Evolutionary conservation across 2,888 invertebrate species (phyloP), one percentile per base, ranked within the genome.

Genomic region (Mesochorus sp.): DNA sequence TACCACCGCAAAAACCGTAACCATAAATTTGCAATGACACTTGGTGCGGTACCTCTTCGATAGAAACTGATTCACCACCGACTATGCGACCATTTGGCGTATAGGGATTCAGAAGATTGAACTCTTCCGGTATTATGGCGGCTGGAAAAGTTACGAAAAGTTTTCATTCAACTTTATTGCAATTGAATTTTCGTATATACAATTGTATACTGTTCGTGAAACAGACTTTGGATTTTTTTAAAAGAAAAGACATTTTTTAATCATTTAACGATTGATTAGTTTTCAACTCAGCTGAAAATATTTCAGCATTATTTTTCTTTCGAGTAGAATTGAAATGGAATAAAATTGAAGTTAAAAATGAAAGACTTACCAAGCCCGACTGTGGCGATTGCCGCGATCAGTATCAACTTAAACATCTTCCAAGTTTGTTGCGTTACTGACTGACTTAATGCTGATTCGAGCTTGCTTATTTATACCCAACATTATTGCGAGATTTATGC

Each of bases 1-100:
- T 90, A 0, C 93, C 94, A 0, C 94, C 94, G 81, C 94, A 94
- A 0, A 89, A 87, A 82, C 93, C 93, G 0, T 90, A 87, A 0
- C 93, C 93, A 17, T 87, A 83, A 42, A 83, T 86, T 12, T 91
- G 80, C 0, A 93, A 76, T 0, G 93, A 92, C 0, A 92, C 92
- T 80, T 93, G 93, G 80, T 92, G 91, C 0, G 93, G 93, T 0
- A 91, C 92, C 1, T 91, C 89, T 0, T 87, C 90, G 66, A 93
- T 93, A n/a, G 91, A 91, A 0, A 92, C 90, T 59, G 91, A 88
- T 47, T 91, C 89, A 5, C 93, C 93, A 0, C 93, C 93, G 0
- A 93, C 92, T 42, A 93, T 92, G 12, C 91, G 90, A 28, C 90
- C 89, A 28, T 82, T 82, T 14, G 86, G 85, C 3, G 80, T 83